These are phyloP conservation scores for Anaspis maculata DNA, from an alignment of 2,888 invertebrate genomes.

Conservation along the genomic window DNA sequence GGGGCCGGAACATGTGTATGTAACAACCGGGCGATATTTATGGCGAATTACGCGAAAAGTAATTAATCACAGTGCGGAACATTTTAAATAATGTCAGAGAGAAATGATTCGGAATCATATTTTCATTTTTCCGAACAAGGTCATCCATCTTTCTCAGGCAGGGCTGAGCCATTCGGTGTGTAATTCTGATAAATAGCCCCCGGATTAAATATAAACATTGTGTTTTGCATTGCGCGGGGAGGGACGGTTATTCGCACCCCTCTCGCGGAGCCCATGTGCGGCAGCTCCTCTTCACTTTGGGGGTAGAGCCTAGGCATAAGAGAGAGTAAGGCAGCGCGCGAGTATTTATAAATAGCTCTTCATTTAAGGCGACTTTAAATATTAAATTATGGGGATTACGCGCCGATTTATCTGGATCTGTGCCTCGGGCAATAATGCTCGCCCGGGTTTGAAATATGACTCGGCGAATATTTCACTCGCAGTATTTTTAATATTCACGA, in stretches of 20 bases:
- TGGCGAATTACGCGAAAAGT: constrained; percentile 19
- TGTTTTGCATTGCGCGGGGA: constrained; percentile 16
- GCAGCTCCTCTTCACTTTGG: constrained; percentile 12
- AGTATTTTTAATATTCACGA: no score
- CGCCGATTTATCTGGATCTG: constrained; percentile 16
- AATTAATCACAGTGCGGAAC: constrained; percentile 24
- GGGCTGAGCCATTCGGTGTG: constrained; percentile 17
- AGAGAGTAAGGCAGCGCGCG: constrained; percentile 9
- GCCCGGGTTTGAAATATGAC: no score
- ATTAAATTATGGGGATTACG: constrained; percentile 18
- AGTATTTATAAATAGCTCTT: constrained; percentile 15
- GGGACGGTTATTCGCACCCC: constrained; percentile 7
- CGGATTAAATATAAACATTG: constrained; percentile 23
- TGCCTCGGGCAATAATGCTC: constrained; percentile 1
- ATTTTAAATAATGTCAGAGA: constrained; percentile 36
- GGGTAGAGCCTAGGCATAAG: no score
- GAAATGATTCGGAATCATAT: constrained; percentile 35
- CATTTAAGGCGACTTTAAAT: constrained; percentile 18
- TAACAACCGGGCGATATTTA: constrained; percentile 20
- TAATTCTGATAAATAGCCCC: constrained; percentile 27
- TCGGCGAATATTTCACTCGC: no score
- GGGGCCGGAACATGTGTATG: constrained; percentile 18
- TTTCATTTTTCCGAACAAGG: constrained; percentile 34
- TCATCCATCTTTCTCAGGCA: constrained; percentile 34
- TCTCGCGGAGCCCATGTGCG: constrained; percentile 11